Base-by-base conservation (phyloP, 2,797 vertebrate genomes). In the Channa striata region DNA sequence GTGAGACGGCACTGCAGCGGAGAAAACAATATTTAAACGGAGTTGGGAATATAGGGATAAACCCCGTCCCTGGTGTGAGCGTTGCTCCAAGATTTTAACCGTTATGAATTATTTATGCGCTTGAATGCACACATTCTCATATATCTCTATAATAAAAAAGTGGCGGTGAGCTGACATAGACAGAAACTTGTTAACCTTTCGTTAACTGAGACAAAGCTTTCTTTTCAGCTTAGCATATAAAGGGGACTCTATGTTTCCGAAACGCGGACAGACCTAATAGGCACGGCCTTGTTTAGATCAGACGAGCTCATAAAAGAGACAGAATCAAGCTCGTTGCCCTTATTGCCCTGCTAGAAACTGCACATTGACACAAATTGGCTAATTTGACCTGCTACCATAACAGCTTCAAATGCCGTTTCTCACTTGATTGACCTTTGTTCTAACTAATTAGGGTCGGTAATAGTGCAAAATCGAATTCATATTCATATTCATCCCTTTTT, bases 181-280 rank as follows among this genome's bases (percentile, higher is more conserved):
- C 25, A 34, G 42, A 58, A 78, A 48, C 49, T 60, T 48, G 40
- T 79, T 77, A 59, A 77, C 74, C 37, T 57, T 80, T 78, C 53
- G 57, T 72, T 51, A 36, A 53, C 62, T 19, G 54, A 58, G 57
- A 83, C 77, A 80, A 84, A 80, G 79, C 74, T 17, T 71, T 52
- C 33, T 30, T 80, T 86, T 76, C 39, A 79, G 68, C 40, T 63
- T 42, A 21, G 61, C 20, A 39, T 36, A 81, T 76, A 82, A 89
- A 75, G 58, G 71, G n/a, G 68, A 78, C 73, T 77, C 66, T 77
- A 68, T 80, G 62, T 72, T n/a, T 58, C 51, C n/a, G 49, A 75
- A 62, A 70, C 47, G 75, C 53, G 73, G 75, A 81, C 68, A 16
- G 77, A 80, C 66, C 74, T 74, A 82, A 78, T 70, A 39, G 63